Evolutionary conservation across 2,113 vertebrate genomes (phyloP), one percentile per base, ranked within the genome.

Genomic region (Solea senegalensis): DNA sequence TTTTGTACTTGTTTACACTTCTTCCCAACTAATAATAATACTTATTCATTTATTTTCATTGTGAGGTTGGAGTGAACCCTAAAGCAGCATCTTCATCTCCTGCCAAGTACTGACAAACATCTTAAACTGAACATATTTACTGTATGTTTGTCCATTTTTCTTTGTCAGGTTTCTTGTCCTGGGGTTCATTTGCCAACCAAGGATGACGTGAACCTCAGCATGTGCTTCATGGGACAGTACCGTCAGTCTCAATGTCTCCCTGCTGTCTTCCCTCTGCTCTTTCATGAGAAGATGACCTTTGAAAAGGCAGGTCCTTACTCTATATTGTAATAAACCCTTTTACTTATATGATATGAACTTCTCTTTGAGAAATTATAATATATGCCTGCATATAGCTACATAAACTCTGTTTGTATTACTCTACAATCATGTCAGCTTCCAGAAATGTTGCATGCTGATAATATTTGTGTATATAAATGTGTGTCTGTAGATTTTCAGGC

Each of bases 211-310:
- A 94, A 92, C 87, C 90, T 96, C 26, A 90, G 74, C 59, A 74
- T 95, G 66, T 88, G 86, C 78, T 73, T 95, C 27, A 74, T 94
- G 79, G 91, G 86, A 52, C 93, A 95, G 74, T 86, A 84, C 76
- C 75, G 86, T 70, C 92, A 92, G 64, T 91, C 92, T 0, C 66
- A 90, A 16, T 88, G 86, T 73, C 84, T 94, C 67, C 86, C 88
- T 8, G 86, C 94, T 1, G 40, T 93, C 59, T 96, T 94, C 50
- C 93, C 94, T 14, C 80, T 95, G 49, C 68, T 89, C 27, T 91
- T 96, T 82, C 86, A 89, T 16, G 91, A 94, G 79, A 93, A 87
- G 78, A 90, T 95, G 78, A 92, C 68, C 16, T 95, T 97, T 92
- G 91, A 95, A 84, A 96, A 96, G 91, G 95, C 94, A 86, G 66